These are phyloP conservation scores for Corythornis vintsioides DNA, from an alignment of 2,113 vertebrate species.

Conservation along the genomic window DNA sequence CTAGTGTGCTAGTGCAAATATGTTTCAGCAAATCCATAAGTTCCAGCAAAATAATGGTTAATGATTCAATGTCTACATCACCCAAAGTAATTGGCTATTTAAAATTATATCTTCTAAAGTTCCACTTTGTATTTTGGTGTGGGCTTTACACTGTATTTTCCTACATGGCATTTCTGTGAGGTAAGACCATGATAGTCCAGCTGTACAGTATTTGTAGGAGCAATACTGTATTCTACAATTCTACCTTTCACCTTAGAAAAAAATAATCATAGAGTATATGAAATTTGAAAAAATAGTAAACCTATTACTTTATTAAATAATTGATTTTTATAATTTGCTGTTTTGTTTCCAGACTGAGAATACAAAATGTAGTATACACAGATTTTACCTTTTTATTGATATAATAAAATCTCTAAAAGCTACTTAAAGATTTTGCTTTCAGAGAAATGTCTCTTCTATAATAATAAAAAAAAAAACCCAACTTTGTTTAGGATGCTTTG, in stretches of 20 bases:
- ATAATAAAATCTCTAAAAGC: neutral
- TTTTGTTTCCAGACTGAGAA: neutral
- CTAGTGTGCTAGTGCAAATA: neutral
- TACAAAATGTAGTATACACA: neutral
- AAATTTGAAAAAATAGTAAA: neutral
- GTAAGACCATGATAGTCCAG: neutral
- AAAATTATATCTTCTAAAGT: neutral
- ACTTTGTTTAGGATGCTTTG: neutral
- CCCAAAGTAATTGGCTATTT: neutral
- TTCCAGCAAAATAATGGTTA: neutral
- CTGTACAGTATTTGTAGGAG: neutral
- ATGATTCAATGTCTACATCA: neutral
- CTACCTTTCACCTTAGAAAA: neutral
- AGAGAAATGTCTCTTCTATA: neutral
- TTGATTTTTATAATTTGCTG: neutral
- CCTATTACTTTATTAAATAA: neutral
- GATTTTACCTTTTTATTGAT: neutral
- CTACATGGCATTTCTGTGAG: neutral
- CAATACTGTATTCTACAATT: neutral
- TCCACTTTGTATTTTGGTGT: neutral
- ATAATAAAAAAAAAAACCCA: neutral
- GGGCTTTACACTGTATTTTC: neutral
- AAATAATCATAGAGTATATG: neutral
- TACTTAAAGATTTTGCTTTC: neutral
- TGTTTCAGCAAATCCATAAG: rapidly evolving